Evolutionary conservation across 2,113 vertebrate species (phyloP).

Genomic region (Gallinago undulata): DNA sequence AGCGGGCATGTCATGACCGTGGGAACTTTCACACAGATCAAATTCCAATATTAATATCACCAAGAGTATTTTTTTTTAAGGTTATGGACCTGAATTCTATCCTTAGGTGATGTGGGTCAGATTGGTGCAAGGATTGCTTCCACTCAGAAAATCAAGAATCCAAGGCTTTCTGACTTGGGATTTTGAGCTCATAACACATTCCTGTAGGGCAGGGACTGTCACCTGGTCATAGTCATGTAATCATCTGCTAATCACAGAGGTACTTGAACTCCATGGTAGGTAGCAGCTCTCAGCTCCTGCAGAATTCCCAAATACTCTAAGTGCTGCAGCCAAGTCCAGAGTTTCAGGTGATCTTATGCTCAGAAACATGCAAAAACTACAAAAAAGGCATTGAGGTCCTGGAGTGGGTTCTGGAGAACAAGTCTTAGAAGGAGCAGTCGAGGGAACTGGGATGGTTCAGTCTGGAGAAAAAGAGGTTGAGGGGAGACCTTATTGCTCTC

Average conservation of each 20-base stretch:
- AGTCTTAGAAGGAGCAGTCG: too few relatives aligned
- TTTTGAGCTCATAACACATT: neutral
- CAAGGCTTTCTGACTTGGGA: neutral
- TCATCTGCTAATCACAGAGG: neutral
- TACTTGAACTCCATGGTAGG: neutral
- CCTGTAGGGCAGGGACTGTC: neutral
- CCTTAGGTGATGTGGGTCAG: neutral
- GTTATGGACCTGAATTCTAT: neutral
- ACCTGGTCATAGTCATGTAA: neutral
- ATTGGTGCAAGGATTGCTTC: neutral
- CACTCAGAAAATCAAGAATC: neutral
- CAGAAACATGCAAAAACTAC: neutral
- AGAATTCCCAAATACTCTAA: neutral
- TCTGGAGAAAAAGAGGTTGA: too few relatives aligned
- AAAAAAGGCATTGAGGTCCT: too few relatives aligned
- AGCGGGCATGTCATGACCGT: neutral
- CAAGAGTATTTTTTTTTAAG: neutral
- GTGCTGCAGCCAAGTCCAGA: neutral
- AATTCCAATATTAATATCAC: neutral
- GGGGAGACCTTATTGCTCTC: too few relatives aligned
- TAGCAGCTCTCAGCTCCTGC: neutral
- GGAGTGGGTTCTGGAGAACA: too few relatives aligned
- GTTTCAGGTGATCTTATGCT: slow-evolving; percentile 8
- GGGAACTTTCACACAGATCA: neutral
- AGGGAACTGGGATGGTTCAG: too few relatives aligned